Base-by-base conservation (phyloP, 2,888 invertebrate species). In the Rhagium mordax region DNA sequence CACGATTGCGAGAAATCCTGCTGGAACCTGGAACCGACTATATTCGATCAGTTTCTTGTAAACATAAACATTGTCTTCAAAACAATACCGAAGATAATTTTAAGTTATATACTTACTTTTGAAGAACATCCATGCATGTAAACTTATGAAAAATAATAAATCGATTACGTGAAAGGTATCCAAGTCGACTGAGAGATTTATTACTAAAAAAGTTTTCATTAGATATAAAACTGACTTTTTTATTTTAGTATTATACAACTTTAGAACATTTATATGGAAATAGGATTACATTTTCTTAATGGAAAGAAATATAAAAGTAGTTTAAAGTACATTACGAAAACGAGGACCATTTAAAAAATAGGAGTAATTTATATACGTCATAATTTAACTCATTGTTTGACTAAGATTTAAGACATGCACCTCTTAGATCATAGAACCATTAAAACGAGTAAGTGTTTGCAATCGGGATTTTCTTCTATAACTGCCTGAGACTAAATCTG, bases 221-320 rank as follows among this genome's bases (percentile, higher is more conserved):
- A 64, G 10, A 29, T 51, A 24, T 8, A 51, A 64, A 21, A 27
- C n/a, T 64, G 64, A 27, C 64, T 20, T 64, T 29, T 49, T 64
- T 64, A 64, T 64, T 64, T 51, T 6, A 48, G 64, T 64, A 64
- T 64, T 64, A 64, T 64, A 64, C 49, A 64, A 24, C 64, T 48
- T 48, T 49, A n/a, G 64, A 49, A 27, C 64, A 51, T 64, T 29
- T 64, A 64, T 64, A 64, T 64, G 64, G 64, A 64, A 64, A 64
- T 64, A 4, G 24, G 64, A 49, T 64, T 62, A 47, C 62, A 29
- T 64, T 49, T 21, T 18, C 27, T 49, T 48, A 64, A 64, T 64
- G 27, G 49, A 24, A 64, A 24, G 64, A 64, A 64, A 64, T 64
- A 64, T 51, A 49, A 64, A 51, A 64, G 49, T 64, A 64, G 48